Percentiles rank a stretch among this genome's conserved stretches.
Conservation (phyloP, 2,113 vertebrate species). For the Oryzias melastigma region DNA sequence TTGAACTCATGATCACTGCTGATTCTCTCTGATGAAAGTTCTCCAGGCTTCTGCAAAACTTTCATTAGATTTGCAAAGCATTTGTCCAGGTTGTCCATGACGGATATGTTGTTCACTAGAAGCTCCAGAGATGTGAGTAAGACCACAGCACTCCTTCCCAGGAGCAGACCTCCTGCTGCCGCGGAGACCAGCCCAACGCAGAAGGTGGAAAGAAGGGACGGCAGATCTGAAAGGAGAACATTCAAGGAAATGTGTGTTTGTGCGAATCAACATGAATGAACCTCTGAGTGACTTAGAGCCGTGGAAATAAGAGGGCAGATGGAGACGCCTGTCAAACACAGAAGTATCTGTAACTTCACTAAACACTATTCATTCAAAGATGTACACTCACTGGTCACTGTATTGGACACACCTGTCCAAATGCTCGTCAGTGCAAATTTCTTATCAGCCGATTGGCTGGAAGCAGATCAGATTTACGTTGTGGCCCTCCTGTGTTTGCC, state of each 20-base stretch:
- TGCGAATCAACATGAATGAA: neutral
- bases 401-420: no score
- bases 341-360: neutral
- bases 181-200: conserved; percentile 14
- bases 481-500: no score
- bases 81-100: conserved; percentile 10
- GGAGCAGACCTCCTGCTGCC: conserved; percentile 13
- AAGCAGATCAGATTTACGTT: no score
- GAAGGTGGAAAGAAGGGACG: neutral
- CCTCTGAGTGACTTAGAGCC: neutral
- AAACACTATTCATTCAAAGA: no score
- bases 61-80: neutral
- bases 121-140: conserved; percentile 13
- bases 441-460: no score
- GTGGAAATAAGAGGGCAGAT: neutral
- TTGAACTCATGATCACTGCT: neutral
- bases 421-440: no score
- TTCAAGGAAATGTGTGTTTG: neutral
- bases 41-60: neutral
- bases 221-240: conserved; percentile 1
- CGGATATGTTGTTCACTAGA: conserved; percentile 5
- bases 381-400: no score
- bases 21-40: no score
- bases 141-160: conserved; percentile 7
- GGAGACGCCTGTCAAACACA: neutral